Evolutionary conservation across 2,888 invertebrate species (phyloP), one percentile per base, ranked within the genome.

Genomic region (Blastobasis adustella): DNA sequence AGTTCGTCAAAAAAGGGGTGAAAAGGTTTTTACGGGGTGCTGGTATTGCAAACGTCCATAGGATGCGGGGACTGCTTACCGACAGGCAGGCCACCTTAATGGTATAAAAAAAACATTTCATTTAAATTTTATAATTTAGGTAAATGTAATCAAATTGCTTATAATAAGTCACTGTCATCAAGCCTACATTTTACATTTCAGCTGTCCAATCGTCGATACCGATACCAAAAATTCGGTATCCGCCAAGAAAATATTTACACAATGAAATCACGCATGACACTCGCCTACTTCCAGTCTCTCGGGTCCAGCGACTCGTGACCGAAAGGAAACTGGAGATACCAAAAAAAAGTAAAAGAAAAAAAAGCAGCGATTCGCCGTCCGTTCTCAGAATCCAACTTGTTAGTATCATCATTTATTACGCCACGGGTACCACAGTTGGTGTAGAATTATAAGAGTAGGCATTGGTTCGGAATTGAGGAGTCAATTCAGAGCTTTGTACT

Each of bases 381-480:
- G 70, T 84, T 84, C 84, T 63, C 70, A 79, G 85, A 85, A 83
- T 58, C 63, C 70, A 65, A 73, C 81, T 77, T 78, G 81, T 83
- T 80, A 77, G 79, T 79, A 75, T 73, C 76, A 76, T 73, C 83
- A 83, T 84, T 84, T 83, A 83, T 83, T 76, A 82, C 80, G 67
- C 83, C 75, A 71, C 76, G 71, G 82, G 80, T 68, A 71, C 67
- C 72, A 64, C 59, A 62, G 57, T 23, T 23, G 23, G 61, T 62
- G 7, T 42, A 10, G 66, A 67, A 56, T 58, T 56, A 57, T 58
- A 62, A 56, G 52, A 52, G 53, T 52, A 55, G 53, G 40, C 49
- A 54, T 38, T 63, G 64, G 58, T 60, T 64, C 67, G 57, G 63
- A 70, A 71, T 70, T 72, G 70, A 67, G 73, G 72, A 72, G 65